A percentile compares a stretch with the other conserved stretches of the same genome.
These are phyloP conservation scores for Coracias cyanogaster DNA, from an alignment of 2,797 vertebrate species.

Conservation along the genomic window DNA sequence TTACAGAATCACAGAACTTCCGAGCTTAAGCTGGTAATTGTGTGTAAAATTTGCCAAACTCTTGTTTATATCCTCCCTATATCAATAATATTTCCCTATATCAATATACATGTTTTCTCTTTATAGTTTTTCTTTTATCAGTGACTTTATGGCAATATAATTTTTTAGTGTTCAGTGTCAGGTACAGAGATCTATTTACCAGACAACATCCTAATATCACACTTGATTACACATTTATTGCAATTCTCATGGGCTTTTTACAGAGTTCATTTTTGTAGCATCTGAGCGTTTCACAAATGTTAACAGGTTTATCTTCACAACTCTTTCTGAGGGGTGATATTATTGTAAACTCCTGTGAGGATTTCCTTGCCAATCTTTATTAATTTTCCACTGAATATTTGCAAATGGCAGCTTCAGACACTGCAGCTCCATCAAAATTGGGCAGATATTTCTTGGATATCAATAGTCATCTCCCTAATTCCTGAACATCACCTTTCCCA, in stretches of 20 bases:
- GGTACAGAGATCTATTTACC: background rate
- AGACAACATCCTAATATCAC: background rate
- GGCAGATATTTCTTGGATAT: background rate
- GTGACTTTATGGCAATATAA: background rate
- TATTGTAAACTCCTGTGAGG: slow-evolving; percentile 2
- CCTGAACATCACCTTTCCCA: background rate
- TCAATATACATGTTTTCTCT: fast-evolving
- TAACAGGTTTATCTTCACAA: background rate
- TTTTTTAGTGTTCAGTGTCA: background rate
- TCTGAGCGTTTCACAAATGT: background rate
- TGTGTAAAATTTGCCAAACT: background rate
- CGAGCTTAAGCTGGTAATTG: background rate
- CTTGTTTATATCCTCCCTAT: background rate
- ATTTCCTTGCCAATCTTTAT: background rate
- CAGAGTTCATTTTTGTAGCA: background rate
- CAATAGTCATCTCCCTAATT: background rate
- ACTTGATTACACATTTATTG: slow-evolving; percentile 21
- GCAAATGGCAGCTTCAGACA: background rate
- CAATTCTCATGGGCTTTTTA: background rate
- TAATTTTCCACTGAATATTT: slow-evolving; percentile 14
- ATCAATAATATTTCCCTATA: background rate
- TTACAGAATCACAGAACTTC: background rate
- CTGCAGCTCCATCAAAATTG: background rate
- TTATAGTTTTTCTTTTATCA: background rate
- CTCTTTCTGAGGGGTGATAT: background rate